Percentiles rank a stretch among this genome's conserved stretches.
phyloP scores from a whole-genome alignment of 2,797 vertebrate species.

The Clangula hyemalis region DNA sequence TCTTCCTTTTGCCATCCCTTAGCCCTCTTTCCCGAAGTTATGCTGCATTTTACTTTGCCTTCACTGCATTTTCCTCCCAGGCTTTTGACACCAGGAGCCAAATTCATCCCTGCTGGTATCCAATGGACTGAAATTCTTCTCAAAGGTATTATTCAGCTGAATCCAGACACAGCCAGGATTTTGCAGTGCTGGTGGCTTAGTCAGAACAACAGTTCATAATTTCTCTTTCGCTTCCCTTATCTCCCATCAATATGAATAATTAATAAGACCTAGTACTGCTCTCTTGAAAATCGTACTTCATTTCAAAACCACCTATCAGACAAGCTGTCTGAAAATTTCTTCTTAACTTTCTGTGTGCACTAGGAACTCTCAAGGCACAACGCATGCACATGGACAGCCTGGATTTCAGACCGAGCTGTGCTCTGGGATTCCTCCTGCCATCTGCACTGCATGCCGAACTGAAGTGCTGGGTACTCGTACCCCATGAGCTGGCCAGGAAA shows the following conservation, averaged over 20 bases:
- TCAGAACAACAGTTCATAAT: constrained; percentile 50
- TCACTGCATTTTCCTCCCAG: constrained; percentile 7
- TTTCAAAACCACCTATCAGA: constrained; percentile 39
- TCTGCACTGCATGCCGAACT: constrained; percentile 6
- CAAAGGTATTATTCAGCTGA: constrained; percentile 12
- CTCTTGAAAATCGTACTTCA: constrained; percentile 13
- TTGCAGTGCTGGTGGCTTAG: constrained; percentile 45
- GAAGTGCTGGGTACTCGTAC: neutral
- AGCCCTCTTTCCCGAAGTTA: constrained; percentile 24
- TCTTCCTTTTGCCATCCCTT: constrained; percentile 13
- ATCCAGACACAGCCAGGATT: constrained; percentile 39
- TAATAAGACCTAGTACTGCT: constrained; percentile 32
- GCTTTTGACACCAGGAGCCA: constrained; percentile 20
- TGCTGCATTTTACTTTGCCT: constrained; percentile 36
- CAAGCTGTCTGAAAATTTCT: constrained; percentile 25
- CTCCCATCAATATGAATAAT: constrained; percentile 38
- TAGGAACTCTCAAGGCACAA: neutral
- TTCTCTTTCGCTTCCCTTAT: constrained; percentile 16
- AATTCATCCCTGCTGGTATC: constrained; percentile 49
- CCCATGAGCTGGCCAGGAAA: neutral
- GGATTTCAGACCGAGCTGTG: neutral
- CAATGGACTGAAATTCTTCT: constrained; percentile 35
- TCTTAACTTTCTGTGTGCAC: neutral
- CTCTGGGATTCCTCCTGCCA: constrained; percentile 29
- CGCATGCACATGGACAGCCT: neutral